Percentiles rank a stretch among this genome's conserved stretches.
Evolutionary conservation across 2,888 invertebrate species (phyloP).

Genomic region (Bugula neritina): DNA sequence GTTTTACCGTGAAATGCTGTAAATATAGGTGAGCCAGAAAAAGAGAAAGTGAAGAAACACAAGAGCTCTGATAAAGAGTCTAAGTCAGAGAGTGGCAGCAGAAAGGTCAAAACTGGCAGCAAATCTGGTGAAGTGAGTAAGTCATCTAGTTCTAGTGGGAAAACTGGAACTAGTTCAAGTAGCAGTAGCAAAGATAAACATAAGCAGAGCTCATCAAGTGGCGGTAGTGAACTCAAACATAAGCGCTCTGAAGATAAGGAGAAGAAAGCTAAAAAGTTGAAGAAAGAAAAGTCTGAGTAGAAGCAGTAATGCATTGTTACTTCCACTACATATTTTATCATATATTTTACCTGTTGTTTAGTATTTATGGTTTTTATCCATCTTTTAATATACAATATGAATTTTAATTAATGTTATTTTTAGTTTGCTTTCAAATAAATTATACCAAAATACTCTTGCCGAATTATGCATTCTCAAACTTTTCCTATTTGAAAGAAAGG

Average conservation of each 20-base stretch:
- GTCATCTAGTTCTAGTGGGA: neutral
- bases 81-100: slow-evolving; percentile 9
- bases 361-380: no score
- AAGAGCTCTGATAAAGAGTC: slow-evolving; percentile 17
- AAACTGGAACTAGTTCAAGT: neutral
- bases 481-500: no score
- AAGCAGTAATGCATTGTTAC: neutral
- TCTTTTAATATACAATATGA: no score
- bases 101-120: slow-evolving; percentile 7
- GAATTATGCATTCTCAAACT: no score
- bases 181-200: neutral
- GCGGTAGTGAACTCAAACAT: neutral
- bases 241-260: neutral
- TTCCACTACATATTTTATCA: neutral
- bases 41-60: slow-evolving; percentile 3
- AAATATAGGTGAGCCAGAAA: neutral
- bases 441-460: no score
- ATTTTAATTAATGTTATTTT: no score
- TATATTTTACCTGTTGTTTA: no score
- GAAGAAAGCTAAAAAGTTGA: neutral
- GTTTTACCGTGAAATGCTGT: no score
- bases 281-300: slow-evolving; percentile 5
- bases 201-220: neutral
- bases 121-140: neutral
- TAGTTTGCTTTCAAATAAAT: no score